A percentile compares a stretch with the other conserved stretches of the same genome.
These are phyloP conservation scores for Napeogenes inachia DNA, from an alignment of 2,888 invertebrate species.

Conservation along the genomic window DNA sequence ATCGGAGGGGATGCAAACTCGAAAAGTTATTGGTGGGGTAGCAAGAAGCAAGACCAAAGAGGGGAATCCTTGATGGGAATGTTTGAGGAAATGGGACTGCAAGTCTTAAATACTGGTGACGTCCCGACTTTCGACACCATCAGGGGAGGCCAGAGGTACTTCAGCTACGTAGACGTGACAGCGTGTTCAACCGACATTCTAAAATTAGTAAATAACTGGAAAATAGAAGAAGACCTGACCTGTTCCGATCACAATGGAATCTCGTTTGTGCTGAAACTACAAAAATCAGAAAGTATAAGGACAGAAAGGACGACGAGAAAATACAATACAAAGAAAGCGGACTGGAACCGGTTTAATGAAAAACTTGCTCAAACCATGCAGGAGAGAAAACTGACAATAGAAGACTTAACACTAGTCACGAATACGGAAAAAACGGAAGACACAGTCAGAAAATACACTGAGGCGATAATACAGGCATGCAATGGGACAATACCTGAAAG, in stretches of 20 bases:
- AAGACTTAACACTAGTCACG: neutral
- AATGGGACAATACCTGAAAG: neutral
- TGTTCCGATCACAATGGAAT: slow-evolving; percentile 27
- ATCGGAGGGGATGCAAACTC: slow-evolving; percentile 25
- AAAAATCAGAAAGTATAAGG: slow-evolving; percentile 11
- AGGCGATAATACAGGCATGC: neutral
- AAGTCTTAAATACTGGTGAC: slow-evolving; percentile 14
- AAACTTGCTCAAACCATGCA: neutral
- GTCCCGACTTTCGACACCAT: slow-evolving; percentile 20
- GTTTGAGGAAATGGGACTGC: slow-evolving; percentile 11
- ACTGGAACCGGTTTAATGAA: slow-evolving; percentile 17
- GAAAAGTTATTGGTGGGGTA: slow-evolving; percentile 28
- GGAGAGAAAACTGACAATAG: neutral
- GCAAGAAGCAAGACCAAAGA: slow-evolving; percentile 19
- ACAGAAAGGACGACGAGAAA: slow-evolving; percentile 19
- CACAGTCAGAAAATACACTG: neutral
- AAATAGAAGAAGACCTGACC: slow-evolving; percentile 10
- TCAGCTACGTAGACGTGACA: slow-evolving; percentile 12
- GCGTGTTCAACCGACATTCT: slow-evolving; percentile 12
- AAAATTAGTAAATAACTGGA: slow-evolving; percentile 17
- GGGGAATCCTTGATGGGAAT: slow-evolving; percentile 18
- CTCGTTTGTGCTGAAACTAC: slow-evolving; percentile 7
- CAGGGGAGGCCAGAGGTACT: slow-evolving; percentile 12
- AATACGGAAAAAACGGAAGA: neutral
- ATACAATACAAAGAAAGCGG: slow-evolving; percentile 23